Base-by-base conservation (phyloP, 2,888 invertebrate species). In the Archips xylosteana region DNA sequence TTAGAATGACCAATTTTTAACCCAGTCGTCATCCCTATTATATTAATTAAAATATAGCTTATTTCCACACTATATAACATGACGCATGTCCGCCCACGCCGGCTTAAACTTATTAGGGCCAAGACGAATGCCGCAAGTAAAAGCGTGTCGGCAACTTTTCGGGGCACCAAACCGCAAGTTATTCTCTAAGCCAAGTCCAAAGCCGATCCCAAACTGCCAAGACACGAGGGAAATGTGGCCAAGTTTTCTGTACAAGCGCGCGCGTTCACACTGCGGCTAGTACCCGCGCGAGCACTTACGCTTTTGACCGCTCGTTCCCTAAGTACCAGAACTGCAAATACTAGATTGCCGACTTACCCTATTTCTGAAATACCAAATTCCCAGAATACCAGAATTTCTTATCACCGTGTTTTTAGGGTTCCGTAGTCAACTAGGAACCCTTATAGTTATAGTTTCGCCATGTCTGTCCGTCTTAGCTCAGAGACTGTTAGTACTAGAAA, bases 101-200 rank as follows among this genome's bases (percentile, higher is more conserved):
- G 10, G 15, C 51, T 49, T 47, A 65, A 51, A 51, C 63, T 47
- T 63, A 47, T 62, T 45, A 45, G 23, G 62, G 45, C 45, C 23
- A 51, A 34, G 34, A 57, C 63, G 47, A 47, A 47, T 32, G 49
- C 6, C 64, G 0, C 51, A n/a, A 51, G 64, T 49, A 62, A 62
- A 65, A 51, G 66, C 54, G 63, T 61, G 51, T 51, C 32, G 66
- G 12, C 66, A 71, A 71, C 66, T 73, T 68, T 57, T 49, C 57
- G 72, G 66, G 6, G 10, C n/a, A 47, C 36, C 68, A 69, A 74
- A 69, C 69, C 69, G 23, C 73, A 64, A 74, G 73, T 74, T 74
- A 69, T 69, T 69, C 49, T 60, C 73, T 74, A 69, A 74, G 73
- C 73, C 64, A 59, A 45, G 68, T n/a, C 67, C 54, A 72, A 60